Evolutionary conservation across 2,888 invertebrate species (phyloP).

Genomic region (Antheraea assamensis): DNA sequence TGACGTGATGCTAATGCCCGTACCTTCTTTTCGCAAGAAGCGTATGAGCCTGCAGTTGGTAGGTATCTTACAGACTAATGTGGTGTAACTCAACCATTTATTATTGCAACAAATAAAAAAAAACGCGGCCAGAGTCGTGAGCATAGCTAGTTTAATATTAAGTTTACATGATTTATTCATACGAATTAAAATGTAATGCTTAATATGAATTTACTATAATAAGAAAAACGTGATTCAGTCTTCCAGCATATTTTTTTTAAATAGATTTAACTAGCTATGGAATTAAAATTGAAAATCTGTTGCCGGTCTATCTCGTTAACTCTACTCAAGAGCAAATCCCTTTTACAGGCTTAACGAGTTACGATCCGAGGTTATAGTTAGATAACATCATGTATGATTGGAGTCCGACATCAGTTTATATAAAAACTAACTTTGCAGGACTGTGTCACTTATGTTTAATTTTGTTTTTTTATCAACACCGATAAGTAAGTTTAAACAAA

Average conservation of each 20-base stretch:
- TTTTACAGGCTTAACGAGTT: not conserved
- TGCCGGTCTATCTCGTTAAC: not conserved
- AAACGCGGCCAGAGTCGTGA: too few species aligned
- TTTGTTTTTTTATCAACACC: too few species aligned
- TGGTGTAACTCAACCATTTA: too few species aligned
- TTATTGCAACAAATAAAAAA: too few species aligned
- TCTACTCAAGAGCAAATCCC: slow-evolving; percentile 5
- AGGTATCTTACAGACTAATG: too few species aligned
- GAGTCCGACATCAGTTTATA: not conserved
- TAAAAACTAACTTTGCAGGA: not conserved
- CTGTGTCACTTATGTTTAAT: too few species aligned
- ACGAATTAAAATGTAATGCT: not conserved
- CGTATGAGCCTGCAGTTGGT: too few species aligned
- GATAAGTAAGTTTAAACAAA: too few species aligned
- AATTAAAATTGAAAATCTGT: not conserved
- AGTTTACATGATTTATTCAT: too few species aligned
- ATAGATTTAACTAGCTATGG: not conserved
- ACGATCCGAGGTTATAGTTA: not conserved
- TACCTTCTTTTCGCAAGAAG: too few species aligned
- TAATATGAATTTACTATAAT: not conserved
- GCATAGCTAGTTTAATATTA: too few species aligned
- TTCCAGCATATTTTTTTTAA: not conserved
- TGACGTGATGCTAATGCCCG: too few species aligned
- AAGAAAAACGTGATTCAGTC: not conserved
- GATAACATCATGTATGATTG: not conserved